These are phyloP conservation scores for Muntiacus muntjak DNA, from an alignment of 2,113 vertebrate genomes.

Conservation along the genomic window DNA sequence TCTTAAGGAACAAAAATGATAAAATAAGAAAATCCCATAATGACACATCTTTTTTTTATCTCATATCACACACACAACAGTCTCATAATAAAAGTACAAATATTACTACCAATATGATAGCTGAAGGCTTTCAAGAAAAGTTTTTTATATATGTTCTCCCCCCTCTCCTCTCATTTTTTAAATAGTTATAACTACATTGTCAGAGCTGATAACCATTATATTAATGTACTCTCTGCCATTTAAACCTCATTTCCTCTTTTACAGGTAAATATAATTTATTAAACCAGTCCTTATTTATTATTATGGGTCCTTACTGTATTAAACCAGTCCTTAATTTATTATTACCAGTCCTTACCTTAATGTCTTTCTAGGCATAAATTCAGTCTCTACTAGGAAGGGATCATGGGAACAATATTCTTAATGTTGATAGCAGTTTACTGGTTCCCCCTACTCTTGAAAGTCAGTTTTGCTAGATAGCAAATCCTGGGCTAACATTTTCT, in stretches of 20 bases:
- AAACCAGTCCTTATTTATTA: background rate
- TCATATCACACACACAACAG: background rate
- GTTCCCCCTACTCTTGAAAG: background rate
- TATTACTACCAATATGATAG: background rate
- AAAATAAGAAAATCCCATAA: background rate
- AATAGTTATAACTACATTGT: background rate
- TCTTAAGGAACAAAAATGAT: slow-evolving; percentile 5
- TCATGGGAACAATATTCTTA: background rate
- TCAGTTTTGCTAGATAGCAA: background rate
- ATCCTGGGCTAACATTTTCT: background rate
- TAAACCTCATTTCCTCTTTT: background rate
- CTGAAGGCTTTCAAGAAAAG: background rate
- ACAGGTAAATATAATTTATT: slow-evolving; percentile 24
- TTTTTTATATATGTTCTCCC: background rate
- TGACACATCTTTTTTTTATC: background rate
- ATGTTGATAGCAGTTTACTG: background rate
- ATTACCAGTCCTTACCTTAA: background rate
- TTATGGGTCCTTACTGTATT: background rate
- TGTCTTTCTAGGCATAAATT: background rate
- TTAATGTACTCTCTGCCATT: background rate
- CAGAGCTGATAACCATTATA: background rate
- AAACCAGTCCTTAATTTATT: background rate
- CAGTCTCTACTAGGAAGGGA: background rate
- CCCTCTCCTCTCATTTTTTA: background rate
- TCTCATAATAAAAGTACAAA: background rate